A percentile compares a stretch with the other conserved stretches of the same genome.
These are phyloP conservation scores for Drosophila anomalata DNA, from an alignment of 2,888 invertebrate species.

Conservation along the genomic window DNA sequence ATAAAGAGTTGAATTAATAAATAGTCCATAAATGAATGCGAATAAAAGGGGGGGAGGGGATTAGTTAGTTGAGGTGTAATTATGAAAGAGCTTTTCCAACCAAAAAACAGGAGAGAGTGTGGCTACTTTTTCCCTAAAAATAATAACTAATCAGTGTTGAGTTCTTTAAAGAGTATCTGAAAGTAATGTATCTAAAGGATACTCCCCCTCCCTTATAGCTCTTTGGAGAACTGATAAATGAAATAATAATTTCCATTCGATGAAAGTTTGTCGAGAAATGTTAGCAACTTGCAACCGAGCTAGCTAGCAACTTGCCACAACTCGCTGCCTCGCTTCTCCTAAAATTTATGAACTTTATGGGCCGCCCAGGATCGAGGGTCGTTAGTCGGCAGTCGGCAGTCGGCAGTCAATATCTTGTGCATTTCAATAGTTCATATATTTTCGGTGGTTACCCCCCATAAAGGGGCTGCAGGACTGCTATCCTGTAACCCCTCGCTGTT, in stretches of 20 bases:
- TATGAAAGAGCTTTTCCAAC: slow-evolving; percentile 2
- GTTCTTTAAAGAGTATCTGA: too few species aligned
- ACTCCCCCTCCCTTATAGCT: too few species aligned
- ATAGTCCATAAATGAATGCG: slow-evolving; percentile 28
- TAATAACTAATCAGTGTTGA: too few species aligned
- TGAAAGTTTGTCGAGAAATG: slow-evolving; percentile 33
- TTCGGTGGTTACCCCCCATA: slow-evolving; percentile 38
- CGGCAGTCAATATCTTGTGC: slow-evolving; percentile 56
- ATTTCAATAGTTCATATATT: slow-evolving; percentile 58
- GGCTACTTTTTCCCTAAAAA: not conserved
- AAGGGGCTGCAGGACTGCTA: too few species aligned
- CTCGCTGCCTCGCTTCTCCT: slow-evolving; percentile 16
- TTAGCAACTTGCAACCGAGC: slow-evolving; percentile 19
- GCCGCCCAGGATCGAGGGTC: slow-evolving; percentile 16
- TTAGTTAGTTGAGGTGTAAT: slow-evolving; percentile 41
- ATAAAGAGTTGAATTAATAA: slow-evolving; percentile 46
- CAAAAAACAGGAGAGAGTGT: not conserved
- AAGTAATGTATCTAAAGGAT: too few species aligned
- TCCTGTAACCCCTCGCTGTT: not conserved
- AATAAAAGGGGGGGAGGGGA: not conserved
- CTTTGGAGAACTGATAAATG: slow-evolving; percentile 33
- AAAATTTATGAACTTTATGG: slow-evolving; percentile 46
- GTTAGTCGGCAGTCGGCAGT: slow-evolving; percentile 16
- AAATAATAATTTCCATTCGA: slow-evolving; percentile 47
- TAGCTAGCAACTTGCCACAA: slow-evolving; percentile 16